Conservation (phyloP, 1,140 invertebrate species). For the Aleiodes sp. region DNA sequence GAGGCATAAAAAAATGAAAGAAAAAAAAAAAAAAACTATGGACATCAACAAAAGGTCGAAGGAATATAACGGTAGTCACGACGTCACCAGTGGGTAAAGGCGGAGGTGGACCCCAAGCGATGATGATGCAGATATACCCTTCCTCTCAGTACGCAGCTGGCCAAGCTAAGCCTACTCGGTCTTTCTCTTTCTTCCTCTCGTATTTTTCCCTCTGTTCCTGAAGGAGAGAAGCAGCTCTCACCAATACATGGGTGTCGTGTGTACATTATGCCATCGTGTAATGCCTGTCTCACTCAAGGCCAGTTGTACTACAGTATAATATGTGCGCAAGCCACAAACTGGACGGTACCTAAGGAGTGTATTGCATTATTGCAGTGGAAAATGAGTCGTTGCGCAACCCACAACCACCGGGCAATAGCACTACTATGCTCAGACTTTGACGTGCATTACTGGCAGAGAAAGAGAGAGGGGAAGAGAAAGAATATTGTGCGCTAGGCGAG, state of each 20-base stretch:
- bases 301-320: constrained; percentile 58
- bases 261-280: constrained; percentile 60
- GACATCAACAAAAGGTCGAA: constrained; percentile 19
- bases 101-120: constrained; percentile 23
- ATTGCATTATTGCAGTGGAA: constrained; percentile 52
- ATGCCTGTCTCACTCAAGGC: constrained; percentile 61
- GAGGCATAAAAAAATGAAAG: neutral
- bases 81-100: constrained; percentile 12
- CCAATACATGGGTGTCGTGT: constrained; percentile 25
- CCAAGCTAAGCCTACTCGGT: constrained; percentile 14
- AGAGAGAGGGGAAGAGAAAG: constrained; percentile 17
- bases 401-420: constrained; percentile 33
- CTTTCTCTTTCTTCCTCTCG: neutral
- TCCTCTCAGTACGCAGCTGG: constrained; percentile 42
- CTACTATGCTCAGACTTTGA: constrained; percentile 29
- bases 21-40: constrained; percentile 23
- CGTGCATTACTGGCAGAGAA: constrained; percentile 10
- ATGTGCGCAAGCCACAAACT: constrained; percentile 21
- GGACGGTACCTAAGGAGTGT: neutral
- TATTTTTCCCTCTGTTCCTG: constrained; percentile 12
- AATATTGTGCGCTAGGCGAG: constrained; percentile 51
- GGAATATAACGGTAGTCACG: constrained; percentile 32
- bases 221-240: no score
- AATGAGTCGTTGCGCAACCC: constrained; percentile 64
- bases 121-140: constrained; percentile 44